Evolutionary conservation across 2,797 vertebrate species (phyloP).

Genomic region (Sebastes diaconus): DNA sequence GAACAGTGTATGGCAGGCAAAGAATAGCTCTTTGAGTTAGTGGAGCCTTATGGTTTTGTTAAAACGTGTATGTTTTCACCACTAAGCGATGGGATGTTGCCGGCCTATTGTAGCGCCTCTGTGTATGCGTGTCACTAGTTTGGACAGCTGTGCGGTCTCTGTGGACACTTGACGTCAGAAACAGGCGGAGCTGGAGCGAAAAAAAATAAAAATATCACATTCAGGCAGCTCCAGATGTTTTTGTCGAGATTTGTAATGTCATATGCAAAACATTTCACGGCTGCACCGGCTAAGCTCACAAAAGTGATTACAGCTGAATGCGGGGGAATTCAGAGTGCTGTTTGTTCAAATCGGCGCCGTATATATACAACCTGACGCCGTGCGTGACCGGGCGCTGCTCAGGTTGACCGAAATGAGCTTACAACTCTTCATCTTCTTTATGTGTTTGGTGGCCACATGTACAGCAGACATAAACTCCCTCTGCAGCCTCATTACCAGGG

Average conservation of each 20-base stretch:
- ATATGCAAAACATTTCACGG: conserved; percentile 27
- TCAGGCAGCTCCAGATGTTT: conserved; percentile 26
- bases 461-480: conserved; percentile 34
- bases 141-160: neutral
- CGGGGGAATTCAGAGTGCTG: neutral
- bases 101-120: neutral
- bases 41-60: conserved; percentile 13
- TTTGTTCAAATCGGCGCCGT: neutral
- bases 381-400: neutral
- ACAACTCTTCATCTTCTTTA: conserved; percentile 17
- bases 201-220: neutral
- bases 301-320: conserved; percentile 7
- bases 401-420: conserved; percentile 30
- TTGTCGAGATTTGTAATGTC: conserved; percentile 28
- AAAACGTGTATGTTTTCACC: conserved; percentile 5
- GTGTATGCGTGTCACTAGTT: neutral
- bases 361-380: neutral
- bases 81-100: neutral
- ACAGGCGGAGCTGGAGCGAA: conserved; percentile 3
- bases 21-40: conserved; percentile 20
- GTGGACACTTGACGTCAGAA: neutral
- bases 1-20: conserved; percentile 6
- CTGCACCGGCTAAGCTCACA: neutral
- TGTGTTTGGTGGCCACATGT: conserved; percentile 24
- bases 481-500: conserved; percentile 63